Evolutionary conservation across 2,113 vertebrate genomes (phyloP).

Genomic region (Hippocampus comes): DNA sequence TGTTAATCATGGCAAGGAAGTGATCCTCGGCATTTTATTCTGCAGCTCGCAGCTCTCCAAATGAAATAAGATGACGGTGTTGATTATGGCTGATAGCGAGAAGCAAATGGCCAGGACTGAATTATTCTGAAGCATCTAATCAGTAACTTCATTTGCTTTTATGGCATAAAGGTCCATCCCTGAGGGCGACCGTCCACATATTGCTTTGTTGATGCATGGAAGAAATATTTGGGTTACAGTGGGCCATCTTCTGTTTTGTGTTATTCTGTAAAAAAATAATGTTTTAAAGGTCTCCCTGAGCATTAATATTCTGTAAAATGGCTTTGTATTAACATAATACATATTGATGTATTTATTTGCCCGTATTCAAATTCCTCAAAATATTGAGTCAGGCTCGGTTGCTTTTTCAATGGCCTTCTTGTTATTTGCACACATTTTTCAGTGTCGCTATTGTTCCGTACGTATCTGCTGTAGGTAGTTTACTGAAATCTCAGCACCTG

Average conservation of each 20-base stretch:
- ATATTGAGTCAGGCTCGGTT: not conserved
- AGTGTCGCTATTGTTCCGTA: too few species aligned
- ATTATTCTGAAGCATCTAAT: slow-evolving; percentile 45
- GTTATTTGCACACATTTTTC: too few species aligned
- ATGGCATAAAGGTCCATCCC: slow-evolving; percentile 15
- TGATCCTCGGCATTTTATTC: slow-evolving; percentile 41
- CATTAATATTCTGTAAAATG: not conserved
- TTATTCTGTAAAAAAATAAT: too few species aligned
- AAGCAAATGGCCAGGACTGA: slow-evolving; percentile 41
- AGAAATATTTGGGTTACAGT: not conserved
- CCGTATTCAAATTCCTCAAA: not conserved
- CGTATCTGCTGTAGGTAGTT: too few species aligned
- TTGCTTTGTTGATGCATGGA: slow-evolving; percentile 18
- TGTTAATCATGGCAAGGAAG: slow-evolving; percentile 50
- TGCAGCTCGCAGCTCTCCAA: slow-evolving; percentile 38
- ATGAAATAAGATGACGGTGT: slow-evolving; percentile 50
- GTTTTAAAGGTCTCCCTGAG: not conserved
- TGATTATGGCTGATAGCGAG: slow-evolving; percentile 46
- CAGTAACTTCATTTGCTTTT: slow-evolving; percentile 41
- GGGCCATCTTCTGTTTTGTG: not conserved
- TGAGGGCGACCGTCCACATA: slow-evolving; percentile 16
- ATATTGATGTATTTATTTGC: not conserved
- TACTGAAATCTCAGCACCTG: too few species aligned
- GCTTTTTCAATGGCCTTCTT: not conserved
- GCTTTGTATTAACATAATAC: not conserved